phyloP scores from a whole-genome alignment of 2,797 vertebrate species.

The Ataeniobius toweri region DNA sequence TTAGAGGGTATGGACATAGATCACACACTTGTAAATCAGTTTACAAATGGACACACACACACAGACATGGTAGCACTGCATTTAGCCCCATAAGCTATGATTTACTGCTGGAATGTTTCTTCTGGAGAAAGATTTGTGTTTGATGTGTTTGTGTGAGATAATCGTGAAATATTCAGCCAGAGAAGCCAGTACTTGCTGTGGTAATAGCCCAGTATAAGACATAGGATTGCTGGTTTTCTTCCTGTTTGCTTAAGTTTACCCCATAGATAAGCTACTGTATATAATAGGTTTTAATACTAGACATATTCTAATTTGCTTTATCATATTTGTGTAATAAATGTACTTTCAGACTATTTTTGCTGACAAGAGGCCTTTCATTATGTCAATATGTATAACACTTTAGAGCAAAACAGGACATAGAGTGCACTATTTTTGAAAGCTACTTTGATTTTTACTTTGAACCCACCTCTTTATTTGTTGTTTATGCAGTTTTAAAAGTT shows the following conservation, averaged over 20 bases:
- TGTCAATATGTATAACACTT: neutral
- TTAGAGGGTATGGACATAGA: slow-evolving; percentile 20
- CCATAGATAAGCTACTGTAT: too few relatives aligned
- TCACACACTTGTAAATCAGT: slow-evolving; percentile 3
- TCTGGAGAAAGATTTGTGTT: slow-evolving; percentile 5
- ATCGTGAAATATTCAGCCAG: slow-evolving; percentile 36
- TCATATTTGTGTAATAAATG: neutral
- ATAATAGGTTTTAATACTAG: too few relatives aligned
- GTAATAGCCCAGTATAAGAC: neutral
- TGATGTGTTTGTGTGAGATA: slow-evolving; percentile 2
- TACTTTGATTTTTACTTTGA: neutral
- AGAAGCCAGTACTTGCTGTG: slow-evolving; percentile 12
- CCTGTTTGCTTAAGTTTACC: neutral
- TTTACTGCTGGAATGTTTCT: slow-evolving; percentile 16
- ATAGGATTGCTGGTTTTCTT: neutral
- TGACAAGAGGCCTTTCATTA: neutral
- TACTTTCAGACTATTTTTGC: too few relatives aligned
- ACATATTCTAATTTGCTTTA: neutral
- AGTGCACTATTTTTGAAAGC: neutral
- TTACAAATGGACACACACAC: slow-evolving; percentile 4
- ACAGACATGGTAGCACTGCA: slow-evolving; percentile 8
- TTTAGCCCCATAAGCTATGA: slow-evolving; percentile 4
- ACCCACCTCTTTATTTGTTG: neutral
- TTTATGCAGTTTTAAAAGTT: neutral
- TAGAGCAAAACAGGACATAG: neutral